Evolutionary conservation across 1,140 invertebrate genomes (phyloP).

Genomic region (Drosophila asahinai): DNA sequence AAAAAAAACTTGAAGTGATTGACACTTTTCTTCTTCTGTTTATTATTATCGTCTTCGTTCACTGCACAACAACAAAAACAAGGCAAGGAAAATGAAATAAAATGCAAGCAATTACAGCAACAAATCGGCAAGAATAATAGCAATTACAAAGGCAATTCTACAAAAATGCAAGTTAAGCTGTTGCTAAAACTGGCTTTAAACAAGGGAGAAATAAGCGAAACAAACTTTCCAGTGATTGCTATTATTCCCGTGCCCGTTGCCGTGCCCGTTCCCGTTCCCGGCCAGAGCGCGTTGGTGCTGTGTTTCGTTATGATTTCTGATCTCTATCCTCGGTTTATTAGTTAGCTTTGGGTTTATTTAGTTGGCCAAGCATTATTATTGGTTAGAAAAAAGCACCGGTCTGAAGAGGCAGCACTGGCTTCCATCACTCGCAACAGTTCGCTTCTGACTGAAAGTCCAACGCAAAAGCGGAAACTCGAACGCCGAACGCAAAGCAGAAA

Average conservation of each 20-base stretch:
- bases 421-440: constrained; percentile 76
- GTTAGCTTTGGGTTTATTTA: constrained; percentile 2
- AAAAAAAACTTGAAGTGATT: constrained; percentile 22
- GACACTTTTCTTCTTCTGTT: constrained; percentile 10
- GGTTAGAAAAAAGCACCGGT: constrained; percentile 45
- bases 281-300: constrained; percentile 1
- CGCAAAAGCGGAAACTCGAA: constrained; percentile 20
- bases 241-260: constrained; percentile 15
- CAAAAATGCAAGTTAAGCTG: constrained; percentile 8
- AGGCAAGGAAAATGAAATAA: constrained; percentile 15
- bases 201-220: background rate
- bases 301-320: constrained; percentile 12
- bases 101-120: constrained; percentile 22
- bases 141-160: constrained; percentile 16
- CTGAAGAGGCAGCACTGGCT: constrained; percentile 41
- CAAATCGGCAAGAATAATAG: constrained; percentile 21
- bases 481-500: constrained; percentile 51
- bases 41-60: constrained; percentile 27
- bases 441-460: constrained; percentile 66
- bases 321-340: constrained; percentile 13
- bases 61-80: constrained; percentile 27
- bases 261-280: constrained; percentile 6
- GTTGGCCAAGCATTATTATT: constrained; percentile 11
- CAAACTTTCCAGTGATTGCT: constrained; percentile 2
- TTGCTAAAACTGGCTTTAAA: constrained; percentile 11